Base-by-base conservation (phyloP, 37 sponge, comb jelly and placozoan genomes). In the Petrosia ficiformis region DNA sequence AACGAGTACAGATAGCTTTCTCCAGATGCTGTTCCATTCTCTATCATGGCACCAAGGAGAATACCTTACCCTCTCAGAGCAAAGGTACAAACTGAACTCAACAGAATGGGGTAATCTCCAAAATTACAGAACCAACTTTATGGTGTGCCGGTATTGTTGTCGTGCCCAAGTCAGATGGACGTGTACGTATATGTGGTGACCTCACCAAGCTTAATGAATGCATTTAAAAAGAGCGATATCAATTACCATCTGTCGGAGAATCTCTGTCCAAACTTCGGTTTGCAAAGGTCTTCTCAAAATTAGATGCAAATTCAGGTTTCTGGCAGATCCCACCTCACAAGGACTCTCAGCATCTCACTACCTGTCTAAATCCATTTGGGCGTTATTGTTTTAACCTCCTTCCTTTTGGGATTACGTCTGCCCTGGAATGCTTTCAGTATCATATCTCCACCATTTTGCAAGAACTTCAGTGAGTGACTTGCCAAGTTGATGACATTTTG, bases 251-350 rank as follows among this genome's bases (percentile, higher is more conserved):
- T 11, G 70, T 32, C 4, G 70, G 34, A 39, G 38, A 68, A 39
- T n/a, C 37, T 34, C 70, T 68, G 34, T 34, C 70, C n/a, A 34
- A 68, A 28, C 32, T 56, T 19, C 29, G 3, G 2, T 26, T 48
- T 26, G 44, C 74, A 6, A 73, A 73, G 32, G 29, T 57, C 4
- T 73, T 73, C 42, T 26, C 56, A 6, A 73, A 73, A 57, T 30
- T 73, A 29, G 74, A 73, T 73, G 56, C 74, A 31, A 73, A 73
- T 8, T 73, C 74, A 29, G 74, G 74, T 54, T 73, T 73, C 44
- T 73, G 74, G 74, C 74, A 73, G 30, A 54, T 73, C 6, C 41
- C 26, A 3, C 30, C 44, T 4, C 22, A 29, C 5, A 24, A 41
- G 30, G 44, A 73, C 8, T 56, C 57, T 54, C 56, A 48, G 10